phyloP scores from a whole-genome alignment of 2,797 vertebrate species.

The Myotis findleyi region DNA sequence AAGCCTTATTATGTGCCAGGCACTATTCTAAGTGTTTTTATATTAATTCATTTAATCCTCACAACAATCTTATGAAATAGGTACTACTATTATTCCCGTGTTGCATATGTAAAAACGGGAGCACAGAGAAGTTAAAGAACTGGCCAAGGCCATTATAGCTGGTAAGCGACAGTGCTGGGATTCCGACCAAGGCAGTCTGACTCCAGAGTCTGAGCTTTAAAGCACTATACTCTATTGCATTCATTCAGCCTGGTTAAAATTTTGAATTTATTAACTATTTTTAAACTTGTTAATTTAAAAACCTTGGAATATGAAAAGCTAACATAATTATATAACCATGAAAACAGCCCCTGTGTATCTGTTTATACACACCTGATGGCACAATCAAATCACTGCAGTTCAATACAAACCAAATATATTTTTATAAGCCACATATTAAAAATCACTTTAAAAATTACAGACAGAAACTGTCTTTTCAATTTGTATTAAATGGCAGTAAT shows the following conservation, averaged over 20 bases:
- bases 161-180: neutral
- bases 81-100: neutral
- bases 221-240: neutral
- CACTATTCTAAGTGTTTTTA: neutral
- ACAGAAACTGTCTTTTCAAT: constrained; percentile 6
- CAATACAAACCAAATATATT: constrained; percentile 34
- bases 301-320: neutral
- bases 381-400: neutral
- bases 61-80: constrained; percentile 6
- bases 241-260: neutral
- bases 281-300: constrained; percentile 53
- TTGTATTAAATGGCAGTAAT: neutral
- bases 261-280: neutral
- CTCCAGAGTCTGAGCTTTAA: neutral
- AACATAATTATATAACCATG: neutral
- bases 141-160: neutral
- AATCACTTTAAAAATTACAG: constrained; percentile 35
- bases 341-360: neutral
- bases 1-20: neutral
- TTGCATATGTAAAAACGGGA: neutral
- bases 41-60: constrained; percentile 16
- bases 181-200: neutral
- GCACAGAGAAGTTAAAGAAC: neutral
- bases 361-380: constrained; percentile 20
- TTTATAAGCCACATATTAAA: constrained; percentile 23